Evolutionary conservation across 1,140 invertebrate species (phyloP).

Genomic region (Drosophila repleta): DNA sequence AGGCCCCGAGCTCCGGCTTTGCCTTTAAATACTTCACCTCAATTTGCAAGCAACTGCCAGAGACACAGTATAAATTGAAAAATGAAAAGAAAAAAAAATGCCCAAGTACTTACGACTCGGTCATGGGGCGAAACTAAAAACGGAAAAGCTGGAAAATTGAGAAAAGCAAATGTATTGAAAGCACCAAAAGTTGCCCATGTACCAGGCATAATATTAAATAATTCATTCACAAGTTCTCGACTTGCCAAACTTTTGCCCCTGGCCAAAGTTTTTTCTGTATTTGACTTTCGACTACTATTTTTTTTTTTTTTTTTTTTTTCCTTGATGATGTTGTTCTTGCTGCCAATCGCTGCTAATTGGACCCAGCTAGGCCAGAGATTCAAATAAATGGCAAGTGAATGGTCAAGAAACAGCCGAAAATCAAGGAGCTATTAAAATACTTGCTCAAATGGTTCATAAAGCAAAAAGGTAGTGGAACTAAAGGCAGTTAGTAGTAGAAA

Average conservation of each 20-base stretch:
- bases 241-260: constrained; percentile 36
- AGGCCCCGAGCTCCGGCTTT: constrained; percentile 34
- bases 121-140: not conserved
- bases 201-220: constrained; percentile 55
- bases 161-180: not conserved
- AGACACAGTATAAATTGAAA: constrained; percentile 47
- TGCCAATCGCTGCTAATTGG: constrained; percentile 47
- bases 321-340: constrained; percentile 49
- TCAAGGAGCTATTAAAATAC: constrained; percentile 10
- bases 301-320: constrained; percentile 23
- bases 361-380: constrained; percentile 19
- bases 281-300: constrained; percentile 39
- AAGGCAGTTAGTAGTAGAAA: not conserved
- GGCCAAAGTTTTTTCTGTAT: constrained; percentile 19
- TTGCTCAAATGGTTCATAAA: constrained; percentile 1
- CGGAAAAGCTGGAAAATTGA: not conserved
- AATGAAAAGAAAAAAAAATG: constrained; percentile 38
- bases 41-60: constrained; percentile 57
- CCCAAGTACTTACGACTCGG: constrained; percentile 17
- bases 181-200: constrained; percentile 26
- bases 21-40: constrained; percentile 61
- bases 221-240: constrained; percentile 59
- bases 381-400: constrained; percentile 23
- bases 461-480: not conserved
- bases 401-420: constrained; percentile 8